phyloP scores from a whole-genome alignment of 1,140 invertebrate genomes.

The Dendrolimus punctatus region DNA sequence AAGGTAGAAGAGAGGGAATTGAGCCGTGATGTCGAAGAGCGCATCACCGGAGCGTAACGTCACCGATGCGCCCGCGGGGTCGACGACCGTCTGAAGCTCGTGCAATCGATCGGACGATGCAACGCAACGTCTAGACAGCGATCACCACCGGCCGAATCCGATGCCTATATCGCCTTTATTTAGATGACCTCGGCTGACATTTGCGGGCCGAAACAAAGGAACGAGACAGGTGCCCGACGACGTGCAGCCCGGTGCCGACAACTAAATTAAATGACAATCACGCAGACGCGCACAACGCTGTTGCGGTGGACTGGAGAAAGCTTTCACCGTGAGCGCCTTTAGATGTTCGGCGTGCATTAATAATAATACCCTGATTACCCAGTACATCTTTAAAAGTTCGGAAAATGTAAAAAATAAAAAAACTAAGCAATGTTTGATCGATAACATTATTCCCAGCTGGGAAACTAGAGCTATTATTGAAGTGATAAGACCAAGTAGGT shows the following conservation, averaged over 20 bases:
- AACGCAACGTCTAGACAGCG: constrained; percentile 67
- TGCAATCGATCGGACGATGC: constrained; percentile 68
- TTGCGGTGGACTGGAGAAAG: constrained; percentile 24
- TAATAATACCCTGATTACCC: constrained; percentile 11
- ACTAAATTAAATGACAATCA: constrained; percentile 53
- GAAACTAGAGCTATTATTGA: too few species aligned
- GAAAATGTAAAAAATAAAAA: too few species aligned
- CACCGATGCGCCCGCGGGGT: constrained; percentile 67
- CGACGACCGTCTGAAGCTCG: constrained; percentile 66
- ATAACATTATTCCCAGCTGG: too few species aligned
- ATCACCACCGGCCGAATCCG: constrained; percentile 48
- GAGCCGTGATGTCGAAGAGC: constrained; percentile 35
- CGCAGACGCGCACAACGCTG: constrained; percentile 22
- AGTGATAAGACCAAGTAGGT: too few species aligned
- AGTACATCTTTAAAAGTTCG: constrained; percentile 5
- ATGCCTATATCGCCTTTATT: constrained; percentile 63
- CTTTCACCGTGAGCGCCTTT: constrained; percentile 39
- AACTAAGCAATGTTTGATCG: too few species aligned
- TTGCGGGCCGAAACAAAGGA: constrained; percentile 66
- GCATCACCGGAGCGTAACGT: constrained; percentile 67
- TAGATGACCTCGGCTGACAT: constrained; percentile 69
- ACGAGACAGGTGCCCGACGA: constrained; percentile 60
- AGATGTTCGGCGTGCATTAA: constrained; percentile 41
- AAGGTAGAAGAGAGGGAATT: constrained; percentile 13
- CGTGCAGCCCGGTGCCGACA: constrained; percentile 36